Evolutionary conservation across 2,797 vertebrate genomes (phyloP).

Genomic region (Prionace glauca): DNA sequence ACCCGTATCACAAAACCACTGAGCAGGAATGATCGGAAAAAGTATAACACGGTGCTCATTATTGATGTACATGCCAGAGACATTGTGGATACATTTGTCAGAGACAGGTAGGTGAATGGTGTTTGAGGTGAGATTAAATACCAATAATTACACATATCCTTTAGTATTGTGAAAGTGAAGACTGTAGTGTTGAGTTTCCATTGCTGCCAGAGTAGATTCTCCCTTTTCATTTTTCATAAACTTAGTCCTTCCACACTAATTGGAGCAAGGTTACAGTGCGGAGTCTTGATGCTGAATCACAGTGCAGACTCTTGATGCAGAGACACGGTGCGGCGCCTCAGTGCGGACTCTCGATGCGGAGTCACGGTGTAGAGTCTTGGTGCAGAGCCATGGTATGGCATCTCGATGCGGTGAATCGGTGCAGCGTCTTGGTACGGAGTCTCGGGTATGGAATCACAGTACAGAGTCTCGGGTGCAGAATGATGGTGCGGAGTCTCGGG

Average conservation of each 20-base stretch:
- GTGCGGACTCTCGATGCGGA: too few relatives aligned
- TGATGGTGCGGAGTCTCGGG: too few relatives aligned
- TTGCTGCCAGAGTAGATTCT: neutral
- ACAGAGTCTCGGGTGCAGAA: too few relatives aligned
- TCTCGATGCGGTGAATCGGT: too few relatives aligned
- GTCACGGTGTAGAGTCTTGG: too few relatives aligned
- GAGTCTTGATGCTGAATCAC: neutral
- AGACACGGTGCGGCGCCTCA: too few relatives aligned
- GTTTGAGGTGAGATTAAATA: fast-evolving
- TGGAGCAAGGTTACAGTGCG: neutral
- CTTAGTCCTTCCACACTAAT: neutral
- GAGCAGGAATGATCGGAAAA: slow-evolving; percentile 78
- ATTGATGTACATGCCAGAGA: slow-evolving; percentile 93
- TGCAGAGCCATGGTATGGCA: too few relatives aligned
- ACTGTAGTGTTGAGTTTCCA: neutral
- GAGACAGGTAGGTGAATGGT: slow-evolving; percentile 66
- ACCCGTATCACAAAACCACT: slow-evolving; percentile 71
- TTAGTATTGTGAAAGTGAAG: neutral
- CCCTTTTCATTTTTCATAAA: neutral
- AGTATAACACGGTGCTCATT: slow-evolving; percentile 90
- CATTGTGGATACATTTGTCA: slow-evolving; percentile 81
- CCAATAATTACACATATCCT: fast-evolving
- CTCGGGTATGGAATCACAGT: too few relatives aligned
- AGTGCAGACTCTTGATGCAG: too few relatives aligned
- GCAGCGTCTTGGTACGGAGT: too few relatives aligned